Conservation (phyloP, 2,888 invertebrate species). For the Drosophila multiciliata region DNA sequence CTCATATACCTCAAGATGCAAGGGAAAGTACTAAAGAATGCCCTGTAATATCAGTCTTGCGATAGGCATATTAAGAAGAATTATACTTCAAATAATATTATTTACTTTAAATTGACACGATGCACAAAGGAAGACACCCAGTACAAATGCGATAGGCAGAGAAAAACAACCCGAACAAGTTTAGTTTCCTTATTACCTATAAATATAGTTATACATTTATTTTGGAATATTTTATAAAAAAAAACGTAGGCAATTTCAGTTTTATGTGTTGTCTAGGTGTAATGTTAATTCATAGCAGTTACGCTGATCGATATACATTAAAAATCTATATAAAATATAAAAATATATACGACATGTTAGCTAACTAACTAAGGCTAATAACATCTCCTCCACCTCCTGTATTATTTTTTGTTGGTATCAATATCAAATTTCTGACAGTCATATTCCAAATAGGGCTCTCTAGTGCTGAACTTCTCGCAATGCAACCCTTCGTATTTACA, state of each 20-base stretch:
- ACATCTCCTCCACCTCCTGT: background rate
- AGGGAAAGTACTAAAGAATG: background rate
- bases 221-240: constrained; percentile 2
- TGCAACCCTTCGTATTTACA: background rate
- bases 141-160: background rate
- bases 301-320: background rate
- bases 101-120: background rate
- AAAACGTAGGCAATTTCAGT: background rate
- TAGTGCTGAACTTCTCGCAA: background rate
- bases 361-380: background rate
- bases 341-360: background rate
- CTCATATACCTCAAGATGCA: background rate
- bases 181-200: background rate
- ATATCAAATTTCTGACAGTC: background rate
- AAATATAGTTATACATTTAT: background rate
- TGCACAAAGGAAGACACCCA: constrained; percentile 1
- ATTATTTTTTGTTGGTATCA: background rate
- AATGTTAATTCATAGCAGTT: background rate
- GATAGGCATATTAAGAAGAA: background rate
- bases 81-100: background rate
- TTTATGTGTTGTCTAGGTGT: background rate
- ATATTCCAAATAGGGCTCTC: background rate
- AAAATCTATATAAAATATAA: background rate
- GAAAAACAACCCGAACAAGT: background rate
- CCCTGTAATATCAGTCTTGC: background rate